Percentiles rank a stretch among this genome's conserved stretches.
These are phyloP conservation scores for Halocynthia aurantium DNA, from an alignment of 23 tunicate species.

Conservation along the genomic window DNA sequence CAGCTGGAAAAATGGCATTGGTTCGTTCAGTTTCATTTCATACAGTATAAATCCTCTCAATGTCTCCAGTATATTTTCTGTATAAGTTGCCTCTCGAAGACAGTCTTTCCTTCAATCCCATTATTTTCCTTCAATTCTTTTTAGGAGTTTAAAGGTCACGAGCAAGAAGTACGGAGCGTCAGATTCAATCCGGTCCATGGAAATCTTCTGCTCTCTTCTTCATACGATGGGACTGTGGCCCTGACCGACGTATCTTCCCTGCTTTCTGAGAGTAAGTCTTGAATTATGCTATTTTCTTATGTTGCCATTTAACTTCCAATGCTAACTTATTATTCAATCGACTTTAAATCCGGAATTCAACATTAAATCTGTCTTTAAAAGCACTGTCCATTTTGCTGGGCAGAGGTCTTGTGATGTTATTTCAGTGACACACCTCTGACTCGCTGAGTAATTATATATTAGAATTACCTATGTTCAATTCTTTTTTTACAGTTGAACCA, in stretches of 20 bases:
- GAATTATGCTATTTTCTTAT: too few species aligned
- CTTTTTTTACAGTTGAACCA: slow-evolving; percentile 9
- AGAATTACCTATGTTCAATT: too few species aligned
- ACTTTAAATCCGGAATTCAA: too few species aligned
- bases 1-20: slow-evolving; percentile 26
- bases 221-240: slow-evolving; percentile 60
- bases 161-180: slow-evolving; percentile 60
- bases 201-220: slow-evolving; percentile 32
- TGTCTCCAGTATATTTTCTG: too few species aligned
- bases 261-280: slow-evolving; percentile 21
- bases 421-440: too few species aligned
- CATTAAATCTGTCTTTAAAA: too few species aligned
- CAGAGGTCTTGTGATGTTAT: too few species aligned
- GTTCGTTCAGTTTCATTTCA: slow-evolving; percentile 9
- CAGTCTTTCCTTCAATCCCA: background rate
- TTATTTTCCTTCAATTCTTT: background rate
- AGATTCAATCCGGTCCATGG: slow-evolving; percentile 50
- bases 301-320: too few species aligned
- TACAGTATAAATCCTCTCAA: background rate
- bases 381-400: too few species aligned
- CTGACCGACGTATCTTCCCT: slow-evolving; percentile 28
- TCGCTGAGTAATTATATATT: too few species aligned
- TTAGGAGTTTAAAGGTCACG: slow-evolving; percentile 39
- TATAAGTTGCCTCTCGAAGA: slow-evolving; percentile 2
- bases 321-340: too few species aligned